Evolutionary conservation across 2,888 invertebrate genomes (phyloP).

Genomic region (Hyposoter didymator): DNA sequence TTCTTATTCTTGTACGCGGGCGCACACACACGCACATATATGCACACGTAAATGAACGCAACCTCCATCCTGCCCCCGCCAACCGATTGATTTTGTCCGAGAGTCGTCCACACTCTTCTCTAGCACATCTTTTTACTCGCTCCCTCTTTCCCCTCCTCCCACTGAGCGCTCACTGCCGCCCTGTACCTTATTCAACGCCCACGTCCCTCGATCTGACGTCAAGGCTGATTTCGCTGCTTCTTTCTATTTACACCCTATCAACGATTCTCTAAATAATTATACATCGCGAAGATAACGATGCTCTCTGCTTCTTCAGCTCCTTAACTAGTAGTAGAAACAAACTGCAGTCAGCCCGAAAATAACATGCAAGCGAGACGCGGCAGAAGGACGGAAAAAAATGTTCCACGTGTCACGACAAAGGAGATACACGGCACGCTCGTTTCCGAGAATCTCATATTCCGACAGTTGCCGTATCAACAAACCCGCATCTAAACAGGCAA

Average conservation of each 20-base stretch:
- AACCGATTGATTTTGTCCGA: constrained; percentile 67
- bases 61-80: constrained; percentile 51
- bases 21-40: constrained; percentile 23
- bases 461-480: background rate
- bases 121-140: constrained; percentile 43
- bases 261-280: background rate
- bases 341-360: background rate
- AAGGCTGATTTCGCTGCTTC: constrained; percentile 8
- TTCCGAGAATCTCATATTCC: constrained; percentile 1
- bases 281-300: background rate
- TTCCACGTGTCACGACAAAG: background rate
- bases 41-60: constrained; percentile 19
- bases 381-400: background rate
- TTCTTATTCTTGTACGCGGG: background rate
- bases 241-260: constrained; percentile 7
- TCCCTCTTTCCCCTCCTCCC: background rate
- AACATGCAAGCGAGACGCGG: background rate
- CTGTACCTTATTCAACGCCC: constrained; percentile 20
- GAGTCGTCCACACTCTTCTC: constrained; percentile 52
- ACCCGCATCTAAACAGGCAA: background rate
- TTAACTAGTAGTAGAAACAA: background rate
- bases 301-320: background rate
- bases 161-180: constrained; percentile 13
- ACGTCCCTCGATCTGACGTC: constrained; percentile 28
- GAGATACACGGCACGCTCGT: background rate